Evolutionary conservation across 1,140 invertebrate genomes (phyloP), one percentile per base, ranked within the genome.

Genomic region (Drosophila micromelanica): DNA sequence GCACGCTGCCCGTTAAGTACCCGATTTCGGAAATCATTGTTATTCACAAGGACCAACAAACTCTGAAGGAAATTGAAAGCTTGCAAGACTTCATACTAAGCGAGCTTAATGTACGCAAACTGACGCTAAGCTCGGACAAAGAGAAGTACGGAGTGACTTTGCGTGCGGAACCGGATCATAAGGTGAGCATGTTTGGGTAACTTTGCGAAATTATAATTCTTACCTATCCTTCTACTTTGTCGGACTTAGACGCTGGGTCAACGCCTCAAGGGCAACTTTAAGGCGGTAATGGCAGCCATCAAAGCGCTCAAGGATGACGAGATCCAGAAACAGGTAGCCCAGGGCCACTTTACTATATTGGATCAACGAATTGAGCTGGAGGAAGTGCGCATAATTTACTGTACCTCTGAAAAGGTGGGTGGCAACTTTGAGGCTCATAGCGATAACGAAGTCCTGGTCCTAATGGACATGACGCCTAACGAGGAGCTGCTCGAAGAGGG

Each of bases 11-110:
- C 0, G 94, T 99, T 0, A 99, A 99, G 93, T 99, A 99, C 93
- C 99, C 99, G 0, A 92, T 99, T 51, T 97, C 97, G 13, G 98
- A 99, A 94, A 95, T 99, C 55, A 96, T 99, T 27, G 96, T 99
- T 5, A 98, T 99, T 73, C 96, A 99, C 91, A 96, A 97, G 77
- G 96, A 99, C 82, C 82, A 93, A 38, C 92, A 95, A 27, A 95
- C 96, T 75, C 93, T 99, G 37, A 92, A 96, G n/a, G 97, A 99
- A 85, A 94, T 99, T 0, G 92, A 95, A 40, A 95, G 95, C 7
- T 93, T 99, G 20, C 93, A 98, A 90, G 94, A 94, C 27, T 99
- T 99, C 90, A 96, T 99, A 74, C 90, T 97, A 1, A 97, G 98
- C 91, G 99, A 99, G 93, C 94, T 99, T 70, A 99, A 99, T 93